These are phyloP conservation scores for Eucidaris tribuloides DNA, from an alignment of 35 echinoderm and acorn worm species.

Conservation along the genomic window DNA sequence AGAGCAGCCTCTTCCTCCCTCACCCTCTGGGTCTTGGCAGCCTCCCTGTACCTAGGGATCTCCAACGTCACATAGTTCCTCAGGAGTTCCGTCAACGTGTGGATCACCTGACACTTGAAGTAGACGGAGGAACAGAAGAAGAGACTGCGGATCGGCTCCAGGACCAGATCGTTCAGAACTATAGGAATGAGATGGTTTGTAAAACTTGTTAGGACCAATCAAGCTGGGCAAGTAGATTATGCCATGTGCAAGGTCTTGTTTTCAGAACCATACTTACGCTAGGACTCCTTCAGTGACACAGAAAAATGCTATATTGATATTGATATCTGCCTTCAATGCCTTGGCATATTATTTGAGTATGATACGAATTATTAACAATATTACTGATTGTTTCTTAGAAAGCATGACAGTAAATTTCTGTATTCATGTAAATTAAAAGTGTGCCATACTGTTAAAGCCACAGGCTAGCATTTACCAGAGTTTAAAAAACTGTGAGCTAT, in stretches of 20 bases:
- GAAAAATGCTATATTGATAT: not conserved
- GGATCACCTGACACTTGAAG: conserved; percentile 94
- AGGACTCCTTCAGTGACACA: not conserved
- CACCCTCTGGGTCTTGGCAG: not conserved
- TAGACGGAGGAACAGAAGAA: conserved; percentile 95
- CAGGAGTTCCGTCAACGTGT: conserved; percentile 77
- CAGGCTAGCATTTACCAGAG: no score
- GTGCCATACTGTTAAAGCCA: no score
- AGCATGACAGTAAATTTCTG: no score
- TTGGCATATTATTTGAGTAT: no score
- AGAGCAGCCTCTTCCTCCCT: not conserved
- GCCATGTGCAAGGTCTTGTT: not conserved
- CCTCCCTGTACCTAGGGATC: conserved; percentile 42
- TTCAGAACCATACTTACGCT: not conserved
- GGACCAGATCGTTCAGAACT: conserved; percentile 90
- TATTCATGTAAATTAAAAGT: no score
- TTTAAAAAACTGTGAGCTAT: no score
- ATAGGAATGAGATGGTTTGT: not conserved
- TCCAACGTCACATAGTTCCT: conserved; percentile 76
- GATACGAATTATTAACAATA: no score
- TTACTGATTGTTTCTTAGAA: no score
- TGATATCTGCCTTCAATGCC: no score
- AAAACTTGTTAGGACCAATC: not conserved
- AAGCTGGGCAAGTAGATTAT: not conserved
- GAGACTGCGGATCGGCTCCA: conserved; percentile 73